These are phyloP conservation scores for Neoseiulus cucumeris DNA, from an alignment of 1,140 invertebrate species.

Conservation along the genomic window DNA sequence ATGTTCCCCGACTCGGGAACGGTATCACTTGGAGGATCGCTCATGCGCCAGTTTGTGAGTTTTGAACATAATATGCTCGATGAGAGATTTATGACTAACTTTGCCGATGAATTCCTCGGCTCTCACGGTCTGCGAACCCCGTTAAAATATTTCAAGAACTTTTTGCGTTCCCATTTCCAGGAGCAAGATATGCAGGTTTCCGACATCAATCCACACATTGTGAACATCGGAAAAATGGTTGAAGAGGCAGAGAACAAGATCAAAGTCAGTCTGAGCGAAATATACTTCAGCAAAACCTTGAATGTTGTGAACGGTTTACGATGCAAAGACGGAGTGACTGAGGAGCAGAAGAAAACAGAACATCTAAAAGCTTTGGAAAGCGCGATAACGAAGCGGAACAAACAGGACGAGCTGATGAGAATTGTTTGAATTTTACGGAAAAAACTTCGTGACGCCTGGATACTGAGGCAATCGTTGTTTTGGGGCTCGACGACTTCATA, in stretches of 20 bases:
- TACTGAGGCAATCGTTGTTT: no score
- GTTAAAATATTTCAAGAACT: not conserved
- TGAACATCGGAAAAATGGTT: conserved; percentile 68
- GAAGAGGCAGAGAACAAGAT: conserved; percentile 99
- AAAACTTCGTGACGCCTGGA: no score
- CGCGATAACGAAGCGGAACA: no score
- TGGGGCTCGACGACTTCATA: no score
- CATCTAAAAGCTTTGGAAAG: no score
- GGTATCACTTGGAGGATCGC: conserved; percentile 93
- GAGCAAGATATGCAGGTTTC: conserved; percentile 72
- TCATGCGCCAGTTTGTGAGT: conserved; percentile 66
- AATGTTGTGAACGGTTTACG: conserved; percentile 95
- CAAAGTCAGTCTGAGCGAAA: conserved; percentile 88
- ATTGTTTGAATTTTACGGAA: no score
- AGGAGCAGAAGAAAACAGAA: no score
- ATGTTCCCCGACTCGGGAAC: conserved; percentile 87
- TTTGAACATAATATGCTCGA: no score
- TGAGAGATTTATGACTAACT: no score
- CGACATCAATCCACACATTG: conserved; percentile 87
- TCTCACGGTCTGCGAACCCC: not conserved
- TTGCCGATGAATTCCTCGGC: no score
- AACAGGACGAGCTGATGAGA: no score
- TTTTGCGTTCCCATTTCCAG: conserved; percentile 17
- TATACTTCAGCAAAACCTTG: conserved; percentile 98
- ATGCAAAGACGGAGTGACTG: not conserved